A percentile compares a stretch with the other conserved stretches of the same genome.
Evolutionary conservation across 2,888 invertebrate species (phyloP).

Genomic region (Pterostichus madidus): DNA sequence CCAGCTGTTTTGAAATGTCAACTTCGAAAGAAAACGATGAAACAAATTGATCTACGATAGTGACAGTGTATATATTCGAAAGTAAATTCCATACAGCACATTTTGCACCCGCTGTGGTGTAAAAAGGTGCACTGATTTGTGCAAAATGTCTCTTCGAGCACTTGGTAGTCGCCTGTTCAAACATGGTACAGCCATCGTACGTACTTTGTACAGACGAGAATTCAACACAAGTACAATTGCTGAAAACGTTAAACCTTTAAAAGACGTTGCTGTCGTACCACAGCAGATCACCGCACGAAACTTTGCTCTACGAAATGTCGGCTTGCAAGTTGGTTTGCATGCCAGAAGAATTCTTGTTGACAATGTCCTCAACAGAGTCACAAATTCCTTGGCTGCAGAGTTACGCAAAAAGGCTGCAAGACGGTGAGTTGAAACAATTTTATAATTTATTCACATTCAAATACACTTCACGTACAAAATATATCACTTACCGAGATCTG

Average conservation of each 20-base stretch:
- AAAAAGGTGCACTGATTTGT: slow-evolving; percentile 1
- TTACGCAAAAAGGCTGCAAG: slow-evolving; percentile 82
- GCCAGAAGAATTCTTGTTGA: slow-evolving; percentile 85
- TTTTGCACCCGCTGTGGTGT: slow-evolving; percentile 45
- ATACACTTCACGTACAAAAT: too few species aligned
- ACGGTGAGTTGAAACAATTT: slow-evolving; percentile 73
- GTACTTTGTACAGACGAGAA: slow-evolving; percentile 78
- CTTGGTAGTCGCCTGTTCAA: slow-evolving; percentile 79
- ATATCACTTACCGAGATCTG: too few species aligned
- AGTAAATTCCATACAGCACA: background rate
- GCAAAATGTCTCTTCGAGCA: slow-evolving; percentile 80
- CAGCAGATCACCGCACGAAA: slow-evolving; percentile 71
- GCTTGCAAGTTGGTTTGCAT: slow-evolving; percentile 81
- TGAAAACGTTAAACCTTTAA: slow-evolving; percentile 73
- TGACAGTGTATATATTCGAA: slow-evolving; percentile 27
- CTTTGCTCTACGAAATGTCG: slow-evolving; percentile 76
- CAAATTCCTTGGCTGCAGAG: slow-evolving; percentile 83
- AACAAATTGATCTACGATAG: slow-evolving; percentile 16
- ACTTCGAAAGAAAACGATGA: slow-evolving; percentile 41
- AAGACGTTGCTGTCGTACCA: slow-evolving; percentile 70
- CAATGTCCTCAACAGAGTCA: slow-evolving; percentile 84
- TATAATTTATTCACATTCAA: background rate
- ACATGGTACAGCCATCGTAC: slow-evolving; percentile 81
- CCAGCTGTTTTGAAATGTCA: slow-evolving; percentile 44
- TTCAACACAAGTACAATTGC: slow-evolving; percentile 78